Conservation (phyloP, 2,113 vertebrate genomes). For the Sceloporus undulatus region DNA sequence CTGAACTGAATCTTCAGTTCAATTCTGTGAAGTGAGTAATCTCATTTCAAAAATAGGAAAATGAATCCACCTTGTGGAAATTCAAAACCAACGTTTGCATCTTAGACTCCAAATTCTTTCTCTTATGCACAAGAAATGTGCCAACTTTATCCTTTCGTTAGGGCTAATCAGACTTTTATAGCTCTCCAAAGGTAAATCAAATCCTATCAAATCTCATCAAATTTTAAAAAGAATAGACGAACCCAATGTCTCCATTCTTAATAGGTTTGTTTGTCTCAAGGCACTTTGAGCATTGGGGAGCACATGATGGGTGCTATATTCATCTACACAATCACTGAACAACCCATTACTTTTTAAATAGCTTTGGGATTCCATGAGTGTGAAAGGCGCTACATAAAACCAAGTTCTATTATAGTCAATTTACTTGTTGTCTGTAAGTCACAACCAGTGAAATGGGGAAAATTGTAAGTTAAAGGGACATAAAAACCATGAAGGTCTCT, state of each 20-base stretch:
- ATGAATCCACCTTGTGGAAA: constrained; percentile 2
- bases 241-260: constrained; percentile 25
- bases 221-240: constrained; percentile 30
- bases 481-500: constrained; percentile 39
- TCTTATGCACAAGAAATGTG: not conserved
- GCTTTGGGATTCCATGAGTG: constrained; percentile 38
- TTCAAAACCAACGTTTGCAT: not conserved
- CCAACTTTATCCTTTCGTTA: not conserved
- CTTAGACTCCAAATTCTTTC: not conserved
- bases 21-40: not conserved
- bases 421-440: constrained; percentile 46
- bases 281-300: constrained; percentile 25
- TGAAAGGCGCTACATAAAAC: constrained; percentile 34
- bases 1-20: not conserved
- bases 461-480: constrained; percentile 41
- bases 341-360: constrained; percentile 45
- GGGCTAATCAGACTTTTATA: constrained; percentile 15
- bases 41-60: not conserved
- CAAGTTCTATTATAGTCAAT: constrained; percentile 37
- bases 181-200: constrained; percentile 42
- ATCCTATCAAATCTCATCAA: constrained; percentile 35
- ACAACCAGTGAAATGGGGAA: constrained; percentile 48
- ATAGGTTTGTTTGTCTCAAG: constrained; percentile 42
- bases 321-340: constrained; percentile 36
- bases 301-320: constrained; percentile 30